These are phyloP conservation scores for Malurus alboscapulatus DNA, from an alignment of 2,113 vertebrate genomes.

Conservation along the genomic window DNA sequence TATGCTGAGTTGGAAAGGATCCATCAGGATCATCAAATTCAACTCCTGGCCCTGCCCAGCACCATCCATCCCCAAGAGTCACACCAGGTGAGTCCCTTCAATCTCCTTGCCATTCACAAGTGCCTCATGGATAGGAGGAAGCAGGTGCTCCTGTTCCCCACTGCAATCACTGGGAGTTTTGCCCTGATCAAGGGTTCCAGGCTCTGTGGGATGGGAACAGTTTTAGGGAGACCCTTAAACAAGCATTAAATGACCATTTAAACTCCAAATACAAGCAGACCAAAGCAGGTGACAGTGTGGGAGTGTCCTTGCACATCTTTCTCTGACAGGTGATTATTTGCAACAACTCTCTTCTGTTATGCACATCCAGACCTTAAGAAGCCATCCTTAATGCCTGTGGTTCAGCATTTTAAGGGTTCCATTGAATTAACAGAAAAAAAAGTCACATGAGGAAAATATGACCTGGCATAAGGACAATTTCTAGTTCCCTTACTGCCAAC, in stretches of 20 bases:
- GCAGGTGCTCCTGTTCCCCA: not conserved
- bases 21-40: not conserved
- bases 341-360: not conserved
- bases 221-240: not conserved
- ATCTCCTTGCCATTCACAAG: not conserved
- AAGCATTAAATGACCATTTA: not conserved
- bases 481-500: not conserved
- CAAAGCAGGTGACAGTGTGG: not conserved
- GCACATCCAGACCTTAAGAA: not conserved
- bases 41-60: not conserved
- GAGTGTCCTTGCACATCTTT: not conserved
- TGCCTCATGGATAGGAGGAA: fast-evolving
- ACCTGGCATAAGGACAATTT: not conserved
- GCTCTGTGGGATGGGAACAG: not conserved
- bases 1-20: not conserved
- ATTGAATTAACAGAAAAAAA: not conserved
- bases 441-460: not conserved
- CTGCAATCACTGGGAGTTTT: not conserved
- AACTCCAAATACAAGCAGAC: not conserved
- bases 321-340: not conserved
- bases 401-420: not conserved
- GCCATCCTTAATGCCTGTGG: not conserved
- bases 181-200: not conserved
- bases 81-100: not conserved
- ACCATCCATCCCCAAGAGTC: not conserved